Evolutionary conservation across 2,113 vertebrate species (phyloP).

Genomic region (Rostratula benghalensis): DNA sequence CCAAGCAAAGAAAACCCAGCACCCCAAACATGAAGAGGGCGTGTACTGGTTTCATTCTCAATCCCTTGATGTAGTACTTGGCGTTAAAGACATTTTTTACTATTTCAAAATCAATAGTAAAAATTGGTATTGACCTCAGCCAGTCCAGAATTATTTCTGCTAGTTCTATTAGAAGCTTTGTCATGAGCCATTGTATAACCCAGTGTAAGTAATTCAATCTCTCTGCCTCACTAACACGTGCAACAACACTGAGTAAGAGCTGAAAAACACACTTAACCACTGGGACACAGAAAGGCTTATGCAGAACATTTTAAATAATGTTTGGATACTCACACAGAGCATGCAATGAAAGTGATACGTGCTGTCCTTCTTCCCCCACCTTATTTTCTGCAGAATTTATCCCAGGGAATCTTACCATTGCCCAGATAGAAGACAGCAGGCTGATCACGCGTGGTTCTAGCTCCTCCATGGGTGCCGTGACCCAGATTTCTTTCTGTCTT

Average conservation of each 20-base stretch:
- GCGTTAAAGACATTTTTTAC: not conserved
- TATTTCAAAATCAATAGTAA: not conserved
- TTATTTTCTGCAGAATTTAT: slow-evolving; percentile 76
- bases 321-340: not conserved
- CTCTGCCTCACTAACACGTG: not conserved
- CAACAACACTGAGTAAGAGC: not conserved
- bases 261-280: not conserved
- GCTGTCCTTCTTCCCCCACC: not conserved
- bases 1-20: not conserved
- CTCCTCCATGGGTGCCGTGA: slow-evolving; percentile 69
- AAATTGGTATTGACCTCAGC: not conserved
- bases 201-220: not conserved
- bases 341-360: not conserved
- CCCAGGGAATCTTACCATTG: slow-evolving; percentile 80
- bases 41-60: not conserved
- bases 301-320: not conserved
- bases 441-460: slow-evolving; percentile 68
- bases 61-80: not conserved
- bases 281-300: not conserved
- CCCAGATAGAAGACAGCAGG: slow-evolving; percentile 79
- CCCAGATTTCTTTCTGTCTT: slow-evolving; percentile 81
- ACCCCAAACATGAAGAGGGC: not conserved
- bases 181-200: not conserved
- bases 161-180: not conserved
- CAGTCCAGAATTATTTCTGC: not conserved